Conservation (phyloP, 53 echinoderm and acorn worm genomes). For the Holothuria scabra region DNA sequence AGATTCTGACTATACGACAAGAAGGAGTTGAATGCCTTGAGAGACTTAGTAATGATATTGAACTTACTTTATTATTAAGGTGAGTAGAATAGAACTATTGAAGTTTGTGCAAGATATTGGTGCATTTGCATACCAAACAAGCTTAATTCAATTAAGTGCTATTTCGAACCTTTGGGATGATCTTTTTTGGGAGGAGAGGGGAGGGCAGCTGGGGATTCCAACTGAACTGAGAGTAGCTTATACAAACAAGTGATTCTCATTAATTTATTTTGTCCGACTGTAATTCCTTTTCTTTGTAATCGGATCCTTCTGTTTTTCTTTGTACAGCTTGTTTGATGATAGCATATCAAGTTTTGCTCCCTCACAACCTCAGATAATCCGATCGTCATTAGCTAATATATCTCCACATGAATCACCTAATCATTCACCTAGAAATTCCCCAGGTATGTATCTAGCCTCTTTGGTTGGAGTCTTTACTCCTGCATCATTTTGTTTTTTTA, state of each 20-base stretch:
- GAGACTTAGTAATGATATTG: constrained; percentile 84
- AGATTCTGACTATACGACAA: constrained; percentile 70
- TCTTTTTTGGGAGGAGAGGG: no score
- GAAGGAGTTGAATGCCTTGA: constrained; percentile 90
- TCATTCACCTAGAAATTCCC: constrained; percentile 88
- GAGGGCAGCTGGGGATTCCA: no score
- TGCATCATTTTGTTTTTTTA: no score
- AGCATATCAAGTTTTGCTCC: constrained; percentile 91
- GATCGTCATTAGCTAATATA: constrained; percentile 79
- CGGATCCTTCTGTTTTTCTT: no score
- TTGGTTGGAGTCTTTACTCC: no score
- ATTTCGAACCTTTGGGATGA: no score
- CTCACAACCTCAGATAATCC: constrained; percentile 58
- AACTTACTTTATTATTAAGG: constrained; percentile 89
- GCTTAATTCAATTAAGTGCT: no score
- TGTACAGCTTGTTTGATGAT: constrained; percentile 87
- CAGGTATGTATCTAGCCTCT: constrained; percentile 67
- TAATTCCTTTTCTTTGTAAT: neutral
- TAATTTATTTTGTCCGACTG: neutral
- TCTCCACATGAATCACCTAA: constrained; percentile 90
- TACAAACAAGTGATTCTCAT: neutral
- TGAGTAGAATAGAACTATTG: constrained; percentile 19
- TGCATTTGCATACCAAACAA: no score
- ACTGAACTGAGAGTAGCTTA: no score
- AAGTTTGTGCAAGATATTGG: no score